A percentile compares a stretch with the other conserved stretches of the same genome.
These are phyloP conservation scores for Drosophila diplacantha DNA, from an alignment of 2,888 invertebrate species.

Conservation along the genomic window DNA sequence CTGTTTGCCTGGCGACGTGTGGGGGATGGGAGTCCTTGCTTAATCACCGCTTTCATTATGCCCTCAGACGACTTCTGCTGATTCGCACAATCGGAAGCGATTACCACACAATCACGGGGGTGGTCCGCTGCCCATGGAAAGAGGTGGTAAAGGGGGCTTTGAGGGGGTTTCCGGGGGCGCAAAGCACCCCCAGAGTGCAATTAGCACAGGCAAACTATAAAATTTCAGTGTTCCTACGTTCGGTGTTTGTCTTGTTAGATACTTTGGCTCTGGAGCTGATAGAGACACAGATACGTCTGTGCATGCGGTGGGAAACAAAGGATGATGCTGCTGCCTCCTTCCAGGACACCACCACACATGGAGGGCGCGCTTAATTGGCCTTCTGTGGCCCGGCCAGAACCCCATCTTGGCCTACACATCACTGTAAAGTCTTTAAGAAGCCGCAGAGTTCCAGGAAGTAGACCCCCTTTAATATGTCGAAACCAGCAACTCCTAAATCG, in stretches of 20 bases:
- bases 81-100: slow-evolving; percentile 72
- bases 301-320: slow-evolving; percentile 24
- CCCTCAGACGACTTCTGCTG: slow-evolving; percentile 61
- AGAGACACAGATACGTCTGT: slow-evolving; percentile 19
- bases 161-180: background rate
- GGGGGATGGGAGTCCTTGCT: slow-evolving; percentile 22
- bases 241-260: slow-evolving; percentile 69
- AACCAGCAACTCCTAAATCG: background rate
- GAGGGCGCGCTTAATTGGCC: slow-evolving; percentile 64
- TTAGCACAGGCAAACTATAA: slow-evolving; percentile 73
- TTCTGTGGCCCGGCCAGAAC: slow-evolving; percentile 48
- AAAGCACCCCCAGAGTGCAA: slow-evolving; percentile 74
- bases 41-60: slow-evolving; percentile 67
- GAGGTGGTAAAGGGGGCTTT: slow-evolving; percentile 1
- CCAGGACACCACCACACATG: slow-evolving; percentile 19
- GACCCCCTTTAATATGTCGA: background rate
- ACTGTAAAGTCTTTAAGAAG: slow-evolving; percentile 28
- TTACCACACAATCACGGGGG: slow-evolving; percentile 49
- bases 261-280: slow-evolving; percentile 53
- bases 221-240: slow-evolving; percentile 66
- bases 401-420: background rate
- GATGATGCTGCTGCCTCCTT: slow-evolving; percentile 11
- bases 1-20: background rate
- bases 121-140: background rate
- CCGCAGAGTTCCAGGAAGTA: background rate